These are phyloP conservation scores for Girardia tigrina DNA, from an alignment of 2,888 invertebrate species.

Conservation along the genomic window DNA sequence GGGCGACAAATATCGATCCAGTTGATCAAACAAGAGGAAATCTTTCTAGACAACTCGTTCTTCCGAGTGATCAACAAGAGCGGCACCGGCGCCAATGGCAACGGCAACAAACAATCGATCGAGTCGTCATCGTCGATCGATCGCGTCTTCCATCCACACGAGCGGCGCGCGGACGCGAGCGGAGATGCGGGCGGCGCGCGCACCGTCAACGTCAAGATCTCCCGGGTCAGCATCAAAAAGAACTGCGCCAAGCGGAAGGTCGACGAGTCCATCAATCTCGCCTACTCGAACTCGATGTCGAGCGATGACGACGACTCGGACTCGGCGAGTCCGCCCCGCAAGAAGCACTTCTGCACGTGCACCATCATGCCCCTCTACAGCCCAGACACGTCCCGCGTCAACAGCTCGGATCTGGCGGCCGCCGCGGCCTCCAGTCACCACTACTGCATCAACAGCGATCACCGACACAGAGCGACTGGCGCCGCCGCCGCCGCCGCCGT, in stretches of 20 bases:
- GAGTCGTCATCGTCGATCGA: background rate
- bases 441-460: background rate
- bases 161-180: background rate
- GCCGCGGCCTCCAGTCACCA: background rate
- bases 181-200: background rate
- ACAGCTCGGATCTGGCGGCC: background rate
- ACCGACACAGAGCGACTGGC: background rate
- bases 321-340: background rate
- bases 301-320: background rate
- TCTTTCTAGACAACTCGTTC: background rate
- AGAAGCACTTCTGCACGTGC: slow-evolving; percentile 8
- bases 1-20: background rate
- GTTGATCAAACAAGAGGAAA: background rate
- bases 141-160: background rate
- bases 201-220: background rate
- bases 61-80: slow-evolving; percentile 8
- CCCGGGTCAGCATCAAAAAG: background rate
- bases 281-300: slow-evolving; percentile 7
- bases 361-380: background rate
- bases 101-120: no score
- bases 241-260: background rate
- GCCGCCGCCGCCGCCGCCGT: no score
- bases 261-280: background rate
- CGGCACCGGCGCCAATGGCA: background rate
- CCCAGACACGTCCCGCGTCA: background rate